These are phyloP conservation scores for Euwallacea similis DNA, from an alignment of 1,140 invertebrate genomes.

Conservation along the genomic window DNA sequence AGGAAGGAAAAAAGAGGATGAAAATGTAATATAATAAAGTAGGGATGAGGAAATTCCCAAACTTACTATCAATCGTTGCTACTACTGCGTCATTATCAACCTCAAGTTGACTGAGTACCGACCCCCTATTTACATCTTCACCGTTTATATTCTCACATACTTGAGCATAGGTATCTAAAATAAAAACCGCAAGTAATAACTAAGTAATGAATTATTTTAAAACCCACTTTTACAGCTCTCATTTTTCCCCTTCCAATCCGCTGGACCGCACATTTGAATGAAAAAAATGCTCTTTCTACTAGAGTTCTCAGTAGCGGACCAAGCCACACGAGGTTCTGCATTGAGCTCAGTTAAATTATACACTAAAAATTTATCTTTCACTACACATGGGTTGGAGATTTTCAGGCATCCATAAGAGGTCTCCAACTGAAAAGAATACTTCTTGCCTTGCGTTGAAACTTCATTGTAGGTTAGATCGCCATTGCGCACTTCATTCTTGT, in stretches of 20 bases:
- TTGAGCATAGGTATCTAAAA: constrained; percentile 24
- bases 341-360: constrained; percentile 14
- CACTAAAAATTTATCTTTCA: constrained; percentile 7
- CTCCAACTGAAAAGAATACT: constrained; percentile 22
- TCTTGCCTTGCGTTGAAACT: constrained; percentile 11
- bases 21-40: too few relatives aligned
- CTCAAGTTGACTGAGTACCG: constrained; percentile 15
- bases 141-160: constrained; percentile 15
- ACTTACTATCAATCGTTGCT: constrained; percentile 25
- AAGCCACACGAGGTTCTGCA: too few relatives aligned
- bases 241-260: not conserved
- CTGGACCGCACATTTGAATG: constrained; percentile 20
- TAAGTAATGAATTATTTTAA: not conserved
- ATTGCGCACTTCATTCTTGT: constrained; percentile 9
- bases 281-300: constrained; percentile 8
- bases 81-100: constrained; percentile 8
- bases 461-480: constrained; percentile 9
- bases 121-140: constrained; percentile 19
- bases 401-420: constrained; percentile 25
- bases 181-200: not conserved
- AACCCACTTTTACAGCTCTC: constrained; percentile 15
- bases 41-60: not conserved
- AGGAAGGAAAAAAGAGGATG: too few relatives aligned
- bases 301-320: too few relatives aligned
- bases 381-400: not conserved